Evolutionary conservation across 2,888 invertebrate species (phyloP).

Genomic region (Euproctis similis): DNA sequence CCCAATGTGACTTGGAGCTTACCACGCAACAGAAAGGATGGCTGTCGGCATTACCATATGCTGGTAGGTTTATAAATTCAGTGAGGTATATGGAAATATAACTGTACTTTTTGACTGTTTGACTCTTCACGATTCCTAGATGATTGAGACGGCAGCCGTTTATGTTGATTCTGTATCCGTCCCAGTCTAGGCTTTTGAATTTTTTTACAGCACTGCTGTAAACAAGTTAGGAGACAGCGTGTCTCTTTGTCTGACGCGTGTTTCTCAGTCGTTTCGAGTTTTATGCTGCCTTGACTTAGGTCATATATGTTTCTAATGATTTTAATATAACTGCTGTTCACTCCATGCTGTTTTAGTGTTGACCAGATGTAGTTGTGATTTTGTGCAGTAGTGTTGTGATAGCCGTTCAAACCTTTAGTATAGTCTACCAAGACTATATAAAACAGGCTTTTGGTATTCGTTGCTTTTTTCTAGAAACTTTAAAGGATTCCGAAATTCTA

Average conservation of each 20-base stretch:
- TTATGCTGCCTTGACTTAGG: neutral
- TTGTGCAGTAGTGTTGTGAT: too few species aligned
- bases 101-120: too few species aligned
- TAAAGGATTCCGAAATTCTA: too few species aligned
- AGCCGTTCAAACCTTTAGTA: neutral
- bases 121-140: neutral
- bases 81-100: too few species aligned
- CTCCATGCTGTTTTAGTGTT: neutral
- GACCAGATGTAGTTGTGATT: neutral
- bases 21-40: conserved; percentile 77
- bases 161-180: neutral
- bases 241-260: too few species aligned
- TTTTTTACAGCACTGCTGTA: neutral
- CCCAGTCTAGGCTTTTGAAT: neutral
- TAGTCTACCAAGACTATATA: too few species aligned
- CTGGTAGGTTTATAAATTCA: conserved; percentile 77
- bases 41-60: conserved; percentile 79
- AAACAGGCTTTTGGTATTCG: too few species aligned
- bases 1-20: conserved; percentile 80
- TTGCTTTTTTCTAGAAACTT: too few species aligned
- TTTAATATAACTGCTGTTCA: neutral
- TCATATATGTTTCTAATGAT: neutral
- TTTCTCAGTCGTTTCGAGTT: neutral
- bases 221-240: neutral
- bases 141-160: neutral